Percentiles rank a stretch among this genome's conserved stretches.
Conservation (phyloP, 2,888 invertebrate species). For the Hemistola chrysoprasaria region DNA sequence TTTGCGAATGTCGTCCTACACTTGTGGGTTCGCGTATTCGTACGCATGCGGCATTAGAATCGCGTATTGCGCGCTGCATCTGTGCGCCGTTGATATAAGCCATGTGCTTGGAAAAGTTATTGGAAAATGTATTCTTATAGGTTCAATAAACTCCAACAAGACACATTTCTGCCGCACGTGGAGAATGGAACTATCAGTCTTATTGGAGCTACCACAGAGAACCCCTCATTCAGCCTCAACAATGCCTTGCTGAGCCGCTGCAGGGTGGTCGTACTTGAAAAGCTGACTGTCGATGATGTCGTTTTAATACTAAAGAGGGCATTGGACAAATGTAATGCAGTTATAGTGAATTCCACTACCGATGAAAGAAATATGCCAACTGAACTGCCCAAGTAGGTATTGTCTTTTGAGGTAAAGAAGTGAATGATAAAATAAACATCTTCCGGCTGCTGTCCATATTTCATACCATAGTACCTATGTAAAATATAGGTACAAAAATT, state of each 20-base stretch:
- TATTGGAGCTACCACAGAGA: conserved; percentile 93
- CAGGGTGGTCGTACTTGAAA: conserved; percentile 88
- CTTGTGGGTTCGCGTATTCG: too few relatives aligned
- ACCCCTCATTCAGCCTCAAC: conserved; percentile 93
- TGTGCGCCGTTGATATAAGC: too few relatives aligned
- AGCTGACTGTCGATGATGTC: conserved; percentile 83
- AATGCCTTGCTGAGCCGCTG: conserved; percentile 90
- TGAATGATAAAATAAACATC: too few relatives aligned
- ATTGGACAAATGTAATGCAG: conserved; percentile 52
- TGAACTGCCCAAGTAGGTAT: conserved; percentile 44
- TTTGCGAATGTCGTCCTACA: too few relatives aligned
- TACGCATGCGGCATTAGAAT: too few relatives aligned
- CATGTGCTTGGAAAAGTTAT: too few relatives aligned
- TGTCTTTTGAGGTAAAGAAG: background rate
- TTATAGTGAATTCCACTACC: conserved; percentile 45
- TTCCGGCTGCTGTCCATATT: too few relatives aligned
- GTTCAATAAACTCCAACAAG: conserved; percentile 93
- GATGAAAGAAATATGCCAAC: conserved; percentile 28
- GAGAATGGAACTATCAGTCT: conserved; percentile 90
- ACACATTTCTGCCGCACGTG: conserved; percentile 89
- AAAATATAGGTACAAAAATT: too few relatives aligned
- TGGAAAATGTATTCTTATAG: conserved; percentile 61
- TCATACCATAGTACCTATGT: too few relatives aligned
- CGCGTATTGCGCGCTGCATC: too few relatives aligned
- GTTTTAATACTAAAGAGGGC: conserved; percentile 84